Conservation (phyloP, 1,140 invertebrate species). For the Leptopilina boulardi region DNA sequence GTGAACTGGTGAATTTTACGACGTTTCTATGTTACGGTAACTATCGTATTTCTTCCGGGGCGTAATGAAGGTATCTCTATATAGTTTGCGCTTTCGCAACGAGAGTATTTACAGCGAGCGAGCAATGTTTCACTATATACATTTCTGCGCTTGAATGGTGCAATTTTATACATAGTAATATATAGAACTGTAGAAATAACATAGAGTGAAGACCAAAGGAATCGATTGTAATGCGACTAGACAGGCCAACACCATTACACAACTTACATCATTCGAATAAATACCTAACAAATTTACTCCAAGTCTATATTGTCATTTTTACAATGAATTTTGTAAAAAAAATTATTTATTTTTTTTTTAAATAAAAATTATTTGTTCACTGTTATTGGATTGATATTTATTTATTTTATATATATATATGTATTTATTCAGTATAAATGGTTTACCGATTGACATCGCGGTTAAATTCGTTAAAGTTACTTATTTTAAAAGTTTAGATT, state of each 20-base stretch:
- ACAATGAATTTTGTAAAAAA: neutral
- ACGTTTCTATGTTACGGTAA: neutral
- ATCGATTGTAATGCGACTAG: constrained; percentile 14
- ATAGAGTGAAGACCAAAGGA: neutral
- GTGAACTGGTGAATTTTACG: constrained; percentile 27
- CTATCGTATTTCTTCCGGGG: constrained; percentile 20
- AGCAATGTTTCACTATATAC: neutral
- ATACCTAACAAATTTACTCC: neutral
- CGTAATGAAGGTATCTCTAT: constrained; percentile 28
- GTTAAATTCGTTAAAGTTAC: too few species aligned
- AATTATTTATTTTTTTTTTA: too few species aligned
- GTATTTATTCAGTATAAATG: too few species aligned
- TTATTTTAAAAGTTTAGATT: too few species aligned
- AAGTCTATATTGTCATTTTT: neutral
- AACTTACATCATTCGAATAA: neutral
- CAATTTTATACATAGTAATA: neutral
- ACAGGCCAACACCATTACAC: neutral
- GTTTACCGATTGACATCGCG: too few species aligned
- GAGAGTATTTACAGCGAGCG: neutral
- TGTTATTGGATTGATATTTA: too few species aligned
- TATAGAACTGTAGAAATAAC: constrained; percentile 6
- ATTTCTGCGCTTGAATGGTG: constrained; percentile 11
- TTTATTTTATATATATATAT: too few species aligned
- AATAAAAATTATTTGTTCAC: too few species aligned
- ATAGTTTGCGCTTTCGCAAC: neutral